Evolutionary conservation across 2,888 invertebrate species (phyloP).

Genomic region (Harmothoe impar): DNA sequence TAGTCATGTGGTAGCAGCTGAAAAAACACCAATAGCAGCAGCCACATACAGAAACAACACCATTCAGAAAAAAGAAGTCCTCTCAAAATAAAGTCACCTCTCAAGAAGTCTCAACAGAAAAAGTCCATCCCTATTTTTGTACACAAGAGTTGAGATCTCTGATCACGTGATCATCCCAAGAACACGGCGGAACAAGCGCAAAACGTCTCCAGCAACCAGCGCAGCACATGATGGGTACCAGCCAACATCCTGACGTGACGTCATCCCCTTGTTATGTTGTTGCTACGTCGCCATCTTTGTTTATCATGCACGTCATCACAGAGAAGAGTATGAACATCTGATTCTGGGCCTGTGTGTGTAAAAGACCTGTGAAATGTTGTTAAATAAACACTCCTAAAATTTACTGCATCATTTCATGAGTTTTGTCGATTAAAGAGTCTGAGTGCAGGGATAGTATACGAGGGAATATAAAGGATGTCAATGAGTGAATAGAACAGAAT

Average conservation of each 20-base stretch:
- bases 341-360: not conserved
- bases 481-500: too few species aligned
- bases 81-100: too few species aligned
- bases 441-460: too few species aligned
- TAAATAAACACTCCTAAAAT: not conserved
- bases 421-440: conserved; percentile 5
- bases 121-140: conserved; percentile 9
- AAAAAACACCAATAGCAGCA: not conserved
- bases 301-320: not conserved
- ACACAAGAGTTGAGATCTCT: not conserved
- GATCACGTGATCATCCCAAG: not conserved
- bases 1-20: not conserved
- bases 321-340: not conserved
- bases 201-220: conserved; percentile 23
- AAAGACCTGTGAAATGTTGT: not conserved
- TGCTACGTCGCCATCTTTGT: not conserved
- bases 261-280: conserved; percentile 9
- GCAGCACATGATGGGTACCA: not conserved
- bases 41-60: not conserved
- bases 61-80: not conserved
- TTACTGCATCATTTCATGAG: conserved; percentile 2
- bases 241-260: conserved; percentile 32
- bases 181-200: conserved; percentile 16
- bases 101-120: not conserved
- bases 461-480: too few species aligned